Conservation (phyloP, 2,888 invertebrate species). For the Strigamia transsilvanica region DNA sequence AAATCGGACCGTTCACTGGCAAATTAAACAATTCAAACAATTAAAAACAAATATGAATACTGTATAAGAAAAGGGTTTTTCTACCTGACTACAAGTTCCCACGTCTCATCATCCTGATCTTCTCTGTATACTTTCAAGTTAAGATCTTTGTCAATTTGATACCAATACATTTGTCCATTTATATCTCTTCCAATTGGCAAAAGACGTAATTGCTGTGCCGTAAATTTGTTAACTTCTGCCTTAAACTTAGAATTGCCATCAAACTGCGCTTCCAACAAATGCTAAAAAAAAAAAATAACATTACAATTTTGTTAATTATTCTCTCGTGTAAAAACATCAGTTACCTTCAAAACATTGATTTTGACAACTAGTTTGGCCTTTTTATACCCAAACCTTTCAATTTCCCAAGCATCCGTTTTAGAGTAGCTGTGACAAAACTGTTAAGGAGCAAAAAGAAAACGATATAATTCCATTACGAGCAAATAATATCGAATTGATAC, state of each 20-base stretch:
- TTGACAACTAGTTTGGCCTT: slow-evolving; percentile 88
- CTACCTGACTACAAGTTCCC: slow-evolving; percentile 89
- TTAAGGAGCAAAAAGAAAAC: slow-evolving; percentile 56
- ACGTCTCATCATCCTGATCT: slow-evolving; percentile 94
- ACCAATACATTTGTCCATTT: slow-evolving; percentile 92
- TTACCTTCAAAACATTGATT: slow-evolving; percentile 87
- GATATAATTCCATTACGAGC: not conserved
- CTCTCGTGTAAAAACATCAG: slow-evolving; percentile 50
- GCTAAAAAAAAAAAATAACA: slow-evolving; percentile 68
- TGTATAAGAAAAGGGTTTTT: slow-evolving; percentile 3
- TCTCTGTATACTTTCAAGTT: slow-evolving; percentile 93
- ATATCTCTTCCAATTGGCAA: slow-evolving; percentile 92
- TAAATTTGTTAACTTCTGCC: slow-evolving; percentile 79
- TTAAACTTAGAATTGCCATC: slow-evolving; percentile 94
- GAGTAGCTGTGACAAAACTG: slow-evolving; percentile 87
- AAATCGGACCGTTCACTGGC: slow-evolving; percentile 81
- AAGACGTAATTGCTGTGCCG: slow-evolving; percentile 81
- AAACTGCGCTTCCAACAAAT: slow-evolving; percentile 92
- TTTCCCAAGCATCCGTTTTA: slow-evolving; percentile 93
- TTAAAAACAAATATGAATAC: not conserved
- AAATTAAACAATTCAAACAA: not conserved
- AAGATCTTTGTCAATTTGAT: slow-evolving; percentile 85
- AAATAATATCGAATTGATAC: slow-evolving; percentile 56
- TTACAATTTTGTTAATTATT: not conserved
- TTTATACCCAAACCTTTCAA: slow-evolving; percentile 94